Percentiles rank a stretch among this genome's conserved stretches.
These are phyloP conservation scores for Podargus strigoides DNA, from an alignment of 2,797 vertebrate species.

Conservation along the genomic window DNA sequence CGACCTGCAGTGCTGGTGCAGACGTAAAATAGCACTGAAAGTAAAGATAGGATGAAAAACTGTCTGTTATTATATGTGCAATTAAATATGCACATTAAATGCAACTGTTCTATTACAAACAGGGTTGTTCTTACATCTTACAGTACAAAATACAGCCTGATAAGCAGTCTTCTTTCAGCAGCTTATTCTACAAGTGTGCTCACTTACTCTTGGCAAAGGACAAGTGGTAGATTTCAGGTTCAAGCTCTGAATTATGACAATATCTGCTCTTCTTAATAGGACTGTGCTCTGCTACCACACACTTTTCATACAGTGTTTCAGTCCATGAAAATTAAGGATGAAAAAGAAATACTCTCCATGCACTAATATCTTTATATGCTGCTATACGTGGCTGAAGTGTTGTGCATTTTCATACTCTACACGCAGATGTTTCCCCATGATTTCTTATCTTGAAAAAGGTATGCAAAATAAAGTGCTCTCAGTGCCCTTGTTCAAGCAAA, in stretches of 20 bases:
- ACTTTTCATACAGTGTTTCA: background rate
- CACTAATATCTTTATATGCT: background rate
- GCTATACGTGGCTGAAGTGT: too few relatives aligned
- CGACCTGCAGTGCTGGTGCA: background rate
- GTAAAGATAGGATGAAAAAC: background rate
- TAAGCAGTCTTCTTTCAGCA: background rate
- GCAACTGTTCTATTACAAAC: background rate
- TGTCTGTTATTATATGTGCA: background rate
- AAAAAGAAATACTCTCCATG: background rate
- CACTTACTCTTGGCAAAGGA: background rate
- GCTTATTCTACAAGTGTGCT: background rate
- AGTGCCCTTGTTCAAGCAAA: background rate
- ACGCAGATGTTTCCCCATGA: background rate
- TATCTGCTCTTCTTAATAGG: background rate
- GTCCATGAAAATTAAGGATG: background rate
- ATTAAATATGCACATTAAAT: background rate
- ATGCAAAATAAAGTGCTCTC: background rate
- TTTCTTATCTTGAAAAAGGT: background rate
- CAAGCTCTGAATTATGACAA: background rate
- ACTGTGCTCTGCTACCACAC: background rate
- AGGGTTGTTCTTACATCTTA: background rate
- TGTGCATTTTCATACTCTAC: background rate
- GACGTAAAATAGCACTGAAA: rapidly evolving
- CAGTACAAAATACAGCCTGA: background rate
- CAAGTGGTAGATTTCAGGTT: background rate